Conservation (phyloP, 2,888 invertebrate genomes). For the Polietes domitor region DNA sequence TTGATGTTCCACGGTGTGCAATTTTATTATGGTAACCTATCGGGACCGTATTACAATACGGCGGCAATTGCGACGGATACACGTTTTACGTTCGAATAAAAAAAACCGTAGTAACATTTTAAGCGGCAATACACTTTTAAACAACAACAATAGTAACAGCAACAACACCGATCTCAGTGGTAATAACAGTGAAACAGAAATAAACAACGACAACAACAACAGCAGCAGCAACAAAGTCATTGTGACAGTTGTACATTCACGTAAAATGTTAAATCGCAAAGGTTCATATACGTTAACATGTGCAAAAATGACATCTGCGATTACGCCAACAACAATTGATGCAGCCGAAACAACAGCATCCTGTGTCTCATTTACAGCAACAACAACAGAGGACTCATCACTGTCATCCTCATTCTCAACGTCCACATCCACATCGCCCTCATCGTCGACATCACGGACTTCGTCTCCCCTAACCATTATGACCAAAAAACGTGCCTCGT, state of each 20-base stretch:
- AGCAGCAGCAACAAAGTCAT: constrained; percentile 32
- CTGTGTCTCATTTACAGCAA: constrained; percentile 12
- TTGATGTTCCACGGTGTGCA: constrained; percentile 5
- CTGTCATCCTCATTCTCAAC: constrained; percentile 41
- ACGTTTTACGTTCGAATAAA: constrained; percentile 66
- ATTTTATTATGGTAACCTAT: constrained; percentile 72
- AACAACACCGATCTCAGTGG: neutral
- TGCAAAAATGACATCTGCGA: constrained; percentile 57
- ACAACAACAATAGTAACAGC: constrained; percentile 28
- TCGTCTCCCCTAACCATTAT: constrained; percentile 43
- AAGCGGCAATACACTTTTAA: no score
- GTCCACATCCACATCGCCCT: constrained; percentile 31
- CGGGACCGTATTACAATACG: constrained; percentile 69
- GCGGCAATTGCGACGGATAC: constrained; percentile 68
- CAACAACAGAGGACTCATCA: constrained; percentile 13
- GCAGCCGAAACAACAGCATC: neutral
- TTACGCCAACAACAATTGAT: neutral
- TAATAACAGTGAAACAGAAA: constrained; percentile 50
- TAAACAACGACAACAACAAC: constrained; percentile 25
- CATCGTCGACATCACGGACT: constrained; percentile 42
- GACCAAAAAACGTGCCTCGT: constrained; percentile 57
- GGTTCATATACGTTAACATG: constrained; percentile 66
- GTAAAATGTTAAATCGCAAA: constrained; percentile 66
- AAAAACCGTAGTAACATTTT: constrained; percentile 35
- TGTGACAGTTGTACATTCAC: constrained; percentile 22